These are phyloP conservation scores for Conus betulinus DNA, from an alignment of 1,140 invertebrate genomes.

Conservation along the genomic window DNA sequence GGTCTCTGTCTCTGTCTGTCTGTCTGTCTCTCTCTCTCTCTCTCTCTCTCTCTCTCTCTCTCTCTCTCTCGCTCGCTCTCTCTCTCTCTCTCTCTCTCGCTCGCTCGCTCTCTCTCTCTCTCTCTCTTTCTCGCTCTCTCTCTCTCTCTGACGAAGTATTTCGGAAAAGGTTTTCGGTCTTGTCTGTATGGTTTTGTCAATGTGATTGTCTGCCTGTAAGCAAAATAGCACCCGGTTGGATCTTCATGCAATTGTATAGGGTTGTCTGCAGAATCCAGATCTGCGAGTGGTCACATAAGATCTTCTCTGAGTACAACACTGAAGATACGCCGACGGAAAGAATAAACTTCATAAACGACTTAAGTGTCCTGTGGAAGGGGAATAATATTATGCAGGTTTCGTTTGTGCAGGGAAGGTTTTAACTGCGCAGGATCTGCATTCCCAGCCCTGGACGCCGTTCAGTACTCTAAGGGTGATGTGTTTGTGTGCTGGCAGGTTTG, in stretches of 20 bases:
- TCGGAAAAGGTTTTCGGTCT: neutral
- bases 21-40: slow-evolving; percentile 12
- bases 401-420: neutral
- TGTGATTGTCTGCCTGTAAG: neutral
- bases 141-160: neutral
- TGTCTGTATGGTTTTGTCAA: neutral
- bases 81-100: slow-evolving; percentile 9
- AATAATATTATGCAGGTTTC: neutral
- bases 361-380: too few relatives aligned
- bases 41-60: slow-evolving; percentile 15
- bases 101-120: slow-evolving; percentile 14
- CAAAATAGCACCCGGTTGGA: neutral
- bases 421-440: too few relatives aligned
- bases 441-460: too few relatives aligned
- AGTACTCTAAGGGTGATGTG: too few relatives aligned
- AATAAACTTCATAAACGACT: too few relatives aligned
- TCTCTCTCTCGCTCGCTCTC: neutral
- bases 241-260: too few relatives aligned
- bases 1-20: neutral
- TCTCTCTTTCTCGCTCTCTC: slow-evolving; percentile 1
- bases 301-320: too few relatives aligned
- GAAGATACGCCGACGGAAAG: too few relatives aligned
- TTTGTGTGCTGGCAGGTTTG: neutral
- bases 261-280: too few relatives aligned
- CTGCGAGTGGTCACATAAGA: too few relatives aligned